These are phyloP conservation scores for Parnassius glacialis DNA, from an alignment of 2,888 invertebrate species.

Conservation along the genomic window DNA sequence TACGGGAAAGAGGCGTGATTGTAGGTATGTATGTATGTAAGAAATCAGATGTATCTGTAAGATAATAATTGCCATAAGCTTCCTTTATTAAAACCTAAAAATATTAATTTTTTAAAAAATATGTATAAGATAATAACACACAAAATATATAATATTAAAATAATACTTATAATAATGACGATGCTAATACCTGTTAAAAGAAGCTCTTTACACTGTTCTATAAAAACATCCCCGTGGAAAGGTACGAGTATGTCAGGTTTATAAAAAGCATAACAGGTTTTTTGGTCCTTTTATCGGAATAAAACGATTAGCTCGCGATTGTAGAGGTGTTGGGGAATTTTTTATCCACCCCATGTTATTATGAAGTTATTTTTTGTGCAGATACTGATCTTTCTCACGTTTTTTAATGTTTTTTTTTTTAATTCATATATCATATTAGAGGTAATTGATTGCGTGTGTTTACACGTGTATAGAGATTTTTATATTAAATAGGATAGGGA, in stretches of 20 bases:
- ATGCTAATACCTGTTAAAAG: slow-evolving; percentile 17
- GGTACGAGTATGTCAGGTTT: slow-evolving; percentile 49
- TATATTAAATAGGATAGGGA: slow-evolving; percentile 12
- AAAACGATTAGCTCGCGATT: slow-evolving; percentile 50
- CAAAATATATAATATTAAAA: too few species aligned
- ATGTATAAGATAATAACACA: too few species aligned
- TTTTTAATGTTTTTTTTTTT: slow-evolving; percentile 69
- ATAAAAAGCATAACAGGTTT: slow-evolving; percentile 63
- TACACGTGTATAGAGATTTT: slow-evolving; percentile 42
- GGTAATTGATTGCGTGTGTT: slow-evolving; percentile 67
- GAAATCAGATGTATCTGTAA: too few species aligned
- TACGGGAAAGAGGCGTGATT: too few species aligned
- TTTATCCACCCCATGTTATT: slow-evolving; percentile 47
- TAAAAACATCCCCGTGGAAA: slow-evolving; percentile 33
- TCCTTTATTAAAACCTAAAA: too few species aligned
- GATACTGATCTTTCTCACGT: slow-evolving; percentile 74
- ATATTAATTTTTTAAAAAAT: too few species aligned
- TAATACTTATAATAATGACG: too few species aligned
- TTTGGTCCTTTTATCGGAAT: slow-evolving; percentile 42
- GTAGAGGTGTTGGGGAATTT: slow-evolving; percentile 45
- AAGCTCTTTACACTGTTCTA: slow-evolving; percentile 7
- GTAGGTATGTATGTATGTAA: too few species aligned
- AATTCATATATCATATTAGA: slow-evolving; percentile 51
- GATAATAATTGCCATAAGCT: too few species aligned
- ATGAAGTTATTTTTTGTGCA: slow-evolving; percentile 60